Percentiles rank a stretch among this genome's conserved stretches.
Evolutionary conservation across 2,888 invertebrate species (phyloP).

Genomic region (Lepidocyrtoides sp.): DNA sequence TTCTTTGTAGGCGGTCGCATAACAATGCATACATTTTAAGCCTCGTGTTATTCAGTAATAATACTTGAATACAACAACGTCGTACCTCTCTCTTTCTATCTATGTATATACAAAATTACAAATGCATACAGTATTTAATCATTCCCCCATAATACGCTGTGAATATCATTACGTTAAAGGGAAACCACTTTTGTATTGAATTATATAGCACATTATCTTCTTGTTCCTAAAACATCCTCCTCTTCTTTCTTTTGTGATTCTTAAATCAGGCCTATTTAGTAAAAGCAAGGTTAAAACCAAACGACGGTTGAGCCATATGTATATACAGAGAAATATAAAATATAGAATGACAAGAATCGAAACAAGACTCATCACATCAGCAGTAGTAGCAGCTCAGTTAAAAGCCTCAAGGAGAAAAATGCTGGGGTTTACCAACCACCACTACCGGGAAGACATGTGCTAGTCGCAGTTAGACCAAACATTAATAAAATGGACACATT

Average conservation of each 20-base stretch:
- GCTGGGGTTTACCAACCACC: slow-evolving; percentile 21
- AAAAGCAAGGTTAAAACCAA: too few species aligned
- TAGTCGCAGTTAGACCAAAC: background rate
- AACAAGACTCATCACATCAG: slow-evolving; percentile 26
- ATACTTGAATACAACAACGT: too few species aligned
- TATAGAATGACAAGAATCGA: background rate
- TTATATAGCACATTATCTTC: background rate
- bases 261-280: slow-evolving; percentile 50
- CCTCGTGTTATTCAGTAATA: too few species aligned
- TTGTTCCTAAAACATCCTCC: background rate
- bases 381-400: background rate
- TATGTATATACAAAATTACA: too few species aligned
- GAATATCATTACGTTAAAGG: background rate
- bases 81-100: too few species aligned
- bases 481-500: slow-evolving; percentile 60
- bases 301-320: background rate
- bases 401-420: slow-evolving; percentile 40
- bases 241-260: slow-evolving; percentile 10
- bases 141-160: too few species aligned
- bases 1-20: slow-evolving; percentile 42
- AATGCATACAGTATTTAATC: too few species aligned
- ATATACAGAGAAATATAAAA: background rate
- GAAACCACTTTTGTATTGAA: background rate
- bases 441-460: background rate
- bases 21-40: slow-evolving; percentile 32